phyloP scores from a whole-genome alignment of 37 sponge, comb jelly and placozoan species.

The Eunapius fragilis region DNA sequence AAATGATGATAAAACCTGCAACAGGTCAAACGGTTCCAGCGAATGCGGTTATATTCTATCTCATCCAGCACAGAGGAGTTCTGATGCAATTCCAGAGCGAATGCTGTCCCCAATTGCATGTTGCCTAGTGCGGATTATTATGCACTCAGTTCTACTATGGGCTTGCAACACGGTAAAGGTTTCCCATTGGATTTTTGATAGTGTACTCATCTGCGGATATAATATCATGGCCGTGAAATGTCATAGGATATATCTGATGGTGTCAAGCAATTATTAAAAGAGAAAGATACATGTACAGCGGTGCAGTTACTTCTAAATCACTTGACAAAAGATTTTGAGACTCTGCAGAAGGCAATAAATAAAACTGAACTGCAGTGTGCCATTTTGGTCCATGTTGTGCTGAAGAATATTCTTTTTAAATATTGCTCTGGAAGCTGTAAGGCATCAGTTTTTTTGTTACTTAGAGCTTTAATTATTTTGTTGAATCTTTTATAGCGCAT shows the following conservation, averaged over 20 bases:
- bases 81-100: constrained; percentile 55
- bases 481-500: too few species aligned
- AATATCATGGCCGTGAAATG: too few species aligned
- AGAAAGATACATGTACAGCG: not conserved
- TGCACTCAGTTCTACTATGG: constrained; percentile 77
- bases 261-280: not conserved
- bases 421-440: not conserved
- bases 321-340: constrained; percentile 8
- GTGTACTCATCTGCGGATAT: not conserved
- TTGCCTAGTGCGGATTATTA: constrained; percentile 64
- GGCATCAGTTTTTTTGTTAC: too few species aligned
- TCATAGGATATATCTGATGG: not conserved
- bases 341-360: not conserved
- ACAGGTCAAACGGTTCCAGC: constrained; percentile 50
- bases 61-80: constrained; percentile 13
- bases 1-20: not conserved
- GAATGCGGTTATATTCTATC: constrained; percentile 70
- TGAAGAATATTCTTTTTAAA: not conserved
- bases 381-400: constrained; percentile 5
- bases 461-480: too few species aligned
- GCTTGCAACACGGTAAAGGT: constrained; percentile 3
- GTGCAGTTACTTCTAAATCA: constrained; percentile 12
- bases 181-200: not conserved
- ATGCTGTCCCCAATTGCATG: constrained; percentile 47
- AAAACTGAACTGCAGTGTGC: constrained; percentile 11